Evolutionary conservation across 2,113 vertebrate species (phyloP).

Genomic region (Rallus limicola): DNA sequence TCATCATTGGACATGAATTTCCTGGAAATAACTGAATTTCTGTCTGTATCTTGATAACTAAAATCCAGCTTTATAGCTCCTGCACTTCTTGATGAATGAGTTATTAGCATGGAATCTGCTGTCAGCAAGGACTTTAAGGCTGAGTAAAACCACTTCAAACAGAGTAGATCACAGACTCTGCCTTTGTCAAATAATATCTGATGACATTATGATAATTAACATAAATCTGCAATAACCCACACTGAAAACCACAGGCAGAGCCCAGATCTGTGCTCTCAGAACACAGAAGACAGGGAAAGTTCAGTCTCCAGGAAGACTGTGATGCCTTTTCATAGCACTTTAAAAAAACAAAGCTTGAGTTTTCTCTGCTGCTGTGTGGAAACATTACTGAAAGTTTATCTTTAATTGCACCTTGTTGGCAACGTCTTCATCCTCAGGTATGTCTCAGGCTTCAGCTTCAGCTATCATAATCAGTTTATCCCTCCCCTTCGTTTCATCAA

Average conservation of each 20-base stretch:
- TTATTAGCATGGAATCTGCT: slow-evolving; percentile 23
- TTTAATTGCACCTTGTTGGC: background rate
- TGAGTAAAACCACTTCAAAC: slow-evolving; percentile 67
- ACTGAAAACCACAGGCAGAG: slow-evolving; percentile 53
- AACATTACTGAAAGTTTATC: accelerated
- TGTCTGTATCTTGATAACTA: background rate
- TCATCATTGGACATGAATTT: background rate
- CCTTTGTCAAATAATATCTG: slow-evolving; percentile 44
- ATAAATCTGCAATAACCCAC: slow-evolving; percentile 52
- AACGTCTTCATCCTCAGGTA: background rate
- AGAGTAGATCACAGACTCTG: slow-evolving; percentile 36
- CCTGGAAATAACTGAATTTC: background rate
- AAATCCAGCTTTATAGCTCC: background rate
- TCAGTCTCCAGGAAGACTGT: background rate
- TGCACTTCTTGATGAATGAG: background rate
- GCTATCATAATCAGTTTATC: background rate
- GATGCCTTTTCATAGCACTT: background rate
- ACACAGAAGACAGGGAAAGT: slow-evolving; percentile 4
- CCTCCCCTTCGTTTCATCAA: background rate
- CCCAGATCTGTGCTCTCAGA: background rate
- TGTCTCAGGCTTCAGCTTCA: background rate
- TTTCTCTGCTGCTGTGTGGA: background rate
- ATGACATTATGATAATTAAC: slow-evolving; percentile 46
- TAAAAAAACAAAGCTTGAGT: background rate
- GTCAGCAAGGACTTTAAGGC: slow-evolving; percentile 30